Evolutionary conservation across 2,797 vertebrate genomes (phyloP).

Genomic region (Pygocentrus nattereri): DNA sequence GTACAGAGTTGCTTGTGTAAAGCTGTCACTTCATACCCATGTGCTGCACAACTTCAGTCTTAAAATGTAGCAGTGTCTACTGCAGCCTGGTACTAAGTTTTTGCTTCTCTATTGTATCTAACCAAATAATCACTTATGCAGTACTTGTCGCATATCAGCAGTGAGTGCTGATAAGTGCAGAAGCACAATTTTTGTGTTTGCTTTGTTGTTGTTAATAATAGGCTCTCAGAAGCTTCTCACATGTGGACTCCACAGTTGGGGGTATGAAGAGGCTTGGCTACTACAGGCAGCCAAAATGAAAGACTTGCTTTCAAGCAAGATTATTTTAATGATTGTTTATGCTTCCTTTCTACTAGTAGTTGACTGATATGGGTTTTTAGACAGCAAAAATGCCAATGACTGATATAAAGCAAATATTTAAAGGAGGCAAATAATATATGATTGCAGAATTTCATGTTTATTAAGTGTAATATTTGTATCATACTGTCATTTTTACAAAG

Average conservation of each 20-base stretch:
- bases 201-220: constrained; percentile 31
- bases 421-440: neutral
- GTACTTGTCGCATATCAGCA: neutral
- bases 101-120: neutral
- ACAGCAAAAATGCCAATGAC: neutral
- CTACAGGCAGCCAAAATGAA: neutral
- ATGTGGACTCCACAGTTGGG: neutral
- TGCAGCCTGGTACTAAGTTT: neutral
- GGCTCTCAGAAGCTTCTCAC: neutral
- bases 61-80: neutral
- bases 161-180: neutral
- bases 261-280: neutral
- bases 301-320: neutral
- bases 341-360: neutral
- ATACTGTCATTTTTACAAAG: too few species aligned
- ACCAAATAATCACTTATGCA: constrained; percentile 18
- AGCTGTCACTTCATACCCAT: neutral
- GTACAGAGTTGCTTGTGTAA: neutral
- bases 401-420: neutral
- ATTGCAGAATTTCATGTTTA: neutral
- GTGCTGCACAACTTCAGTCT: too few species aligned
- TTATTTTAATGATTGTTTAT: constrained; percentile 14
- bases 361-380: neutral
- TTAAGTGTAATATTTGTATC: neutral
- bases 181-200: constrained; percentile 60